Conservation (phyloP, 1,140 invertebrate species). For the Portunus trituberculatus region DNA sequence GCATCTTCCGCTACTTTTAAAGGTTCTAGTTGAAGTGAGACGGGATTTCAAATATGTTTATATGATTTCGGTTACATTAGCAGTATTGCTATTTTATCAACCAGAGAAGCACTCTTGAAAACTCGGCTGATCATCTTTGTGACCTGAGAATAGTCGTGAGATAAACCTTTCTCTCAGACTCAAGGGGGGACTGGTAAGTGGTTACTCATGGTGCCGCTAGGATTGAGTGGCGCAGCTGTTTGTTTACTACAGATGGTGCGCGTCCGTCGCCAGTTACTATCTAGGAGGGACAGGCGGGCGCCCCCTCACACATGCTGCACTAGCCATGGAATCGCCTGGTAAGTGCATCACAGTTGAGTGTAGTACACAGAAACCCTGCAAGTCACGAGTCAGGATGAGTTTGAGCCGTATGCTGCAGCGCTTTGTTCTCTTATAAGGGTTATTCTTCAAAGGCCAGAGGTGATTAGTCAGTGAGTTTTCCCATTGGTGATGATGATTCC, state of each 20-base stretch:
- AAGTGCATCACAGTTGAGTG: background rate
- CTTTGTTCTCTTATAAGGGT: no score
- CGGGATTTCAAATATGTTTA: no score
- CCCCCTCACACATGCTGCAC: slow-evolving; percentile 45
- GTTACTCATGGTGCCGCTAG: background rate
- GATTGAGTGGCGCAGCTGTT: slow-evolving; percentile 37
- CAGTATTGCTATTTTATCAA: background rate
- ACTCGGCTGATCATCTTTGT: background rate
- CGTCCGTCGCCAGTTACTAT: background rate
- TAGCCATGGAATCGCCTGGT: slow-evolving; percentile 58
- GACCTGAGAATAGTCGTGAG: background rate
- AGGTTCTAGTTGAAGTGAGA: no score
- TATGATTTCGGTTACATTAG: no score
- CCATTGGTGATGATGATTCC: no score
- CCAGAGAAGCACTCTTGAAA: background rate
- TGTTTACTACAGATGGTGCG: slow-evolving; percentile 54
- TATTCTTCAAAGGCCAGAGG: no score
- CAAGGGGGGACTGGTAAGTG: background rate
- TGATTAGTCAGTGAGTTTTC: no score
- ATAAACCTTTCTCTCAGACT: background rate
- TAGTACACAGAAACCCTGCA: no score
- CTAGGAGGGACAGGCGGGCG: background rate
- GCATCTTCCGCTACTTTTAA: no score
- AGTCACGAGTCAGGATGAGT: no score
- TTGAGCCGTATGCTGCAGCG: no score